Evolutionary conservation across 2,888 invertebrate species (phyloP), one percentile per base, ranked within the genome.

Genomic region (Andrena marginata): DNA sequence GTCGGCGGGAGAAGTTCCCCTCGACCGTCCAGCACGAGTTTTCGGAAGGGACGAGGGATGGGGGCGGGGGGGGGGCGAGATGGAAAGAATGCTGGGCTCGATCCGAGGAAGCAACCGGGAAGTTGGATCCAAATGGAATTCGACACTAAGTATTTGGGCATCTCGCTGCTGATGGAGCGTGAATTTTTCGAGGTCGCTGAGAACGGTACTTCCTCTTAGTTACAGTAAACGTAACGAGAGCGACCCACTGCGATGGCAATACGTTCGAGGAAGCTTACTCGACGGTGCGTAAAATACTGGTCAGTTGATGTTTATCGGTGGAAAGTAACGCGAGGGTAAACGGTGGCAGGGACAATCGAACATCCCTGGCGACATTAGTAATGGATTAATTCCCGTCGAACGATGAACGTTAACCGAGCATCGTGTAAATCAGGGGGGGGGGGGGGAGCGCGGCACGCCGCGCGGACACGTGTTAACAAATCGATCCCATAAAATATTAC

Each of bases 401-500:
- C 54, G 35, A 71, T 8, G 60, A 42, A 69, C 51, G 59, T 71
- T 48, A 63, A 62, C 69, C 51, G 68, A 31, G 56, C 33, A 54
- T 48, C 72, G 56, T 63, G 75, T 69, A 75, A 72, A 69, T 79
- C 72, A 67, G n/a, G 23, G 8, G n/a, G 60, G 8, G 10, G n/a
- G n/a, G n/a, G 35, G 63, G 71, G 68, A 56, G 62, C 10, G 33
- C 63, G 51, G 54, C 63, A 59, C 77, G 49, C 51, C 62, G 51
- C 63, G n/a, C 49, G 78, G 78, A 75, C 85, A 80, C 85, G 82
- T 80, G 86, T 87, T 83, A 86, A 87, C 87, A 87, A 83, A 85
- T 86, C 87, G 82, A 85, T 80, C 80, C 80, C 78, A 85, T 87
- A 78, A 87, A 87, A 87, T 85, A 85, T 84, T 85, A 85, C 75